These are phyloP conservation scores for Balearica regulorum DNA, from an alignment of 2,797 vertebrate genomes.

Conservation along the genomic window DNA sequence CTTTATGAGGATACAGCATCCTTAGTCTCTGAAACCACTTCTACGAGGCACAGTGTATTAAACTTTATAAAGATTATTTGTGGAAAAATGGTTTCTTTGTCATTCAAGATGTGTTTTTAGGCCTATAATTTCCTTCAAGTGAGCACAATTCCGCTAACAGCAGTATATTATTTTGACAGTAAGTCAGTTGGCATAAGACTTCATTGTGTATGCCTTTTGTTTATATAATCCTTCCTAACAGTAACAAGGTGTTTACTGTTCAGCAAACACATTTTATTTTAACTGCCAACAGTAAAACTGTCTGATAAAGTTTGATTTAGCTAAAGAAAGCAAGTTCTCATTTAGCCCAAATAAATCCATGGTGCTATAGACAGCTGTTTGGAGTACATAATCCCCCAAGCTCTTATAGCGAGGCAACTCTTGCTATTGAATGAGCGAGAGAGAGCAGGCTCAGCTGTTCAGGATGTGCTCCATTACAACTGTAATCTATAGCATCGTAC, in stretches of 20 bases:
- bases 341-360: slow-evolving; percentile 75
- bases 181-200: slow-evolving; percentile 60
- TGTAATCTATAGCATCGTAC: slow-evolving; percentile 41
- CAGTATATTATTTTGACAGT: slow-evolving; percentile 66
- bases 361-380: slow-evolving; percentile 70
- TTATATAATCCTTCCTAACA: slow-evolving; percentile 80
- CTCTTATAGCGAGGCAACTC: slow-evolving; percentile 44
- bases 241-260: slow-evolving; percentile 84
- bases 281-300: slow-evolving; percentile 82
- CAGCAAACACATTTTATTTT: slow-evolving; percentile 80
- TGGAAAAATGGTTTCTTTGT: slow-evolving; percentile 53
- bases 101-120: slow-evolving; percentile 56
- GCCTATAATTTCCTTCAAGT: slow-evolving; percentile 64
- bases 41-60: neutral
- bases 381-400: slow-evolving; percentile 65
- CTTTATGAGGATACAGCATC: neutral
- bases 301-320: slow-evolving; percentile 85
- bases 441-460: slow-evolving; percentile 70
- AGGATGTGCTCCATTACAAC: slow-evolving; percentile 62
- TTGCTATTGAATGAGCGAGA: slow-evolving; percentile 25
- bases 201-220: slow-evolving; percentile 71
- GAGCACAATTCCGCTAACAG: slow-evolving; percentile 18
- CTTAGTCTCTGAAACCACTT: neutral
- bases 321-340: slow-evolving; percentile 73
- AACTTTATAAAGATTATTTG: slow-evolving; percentile 42